phyloP scores from a whole-genome alignment of 2,113 vertebrate genomes.

The Solea solea region DNA sequence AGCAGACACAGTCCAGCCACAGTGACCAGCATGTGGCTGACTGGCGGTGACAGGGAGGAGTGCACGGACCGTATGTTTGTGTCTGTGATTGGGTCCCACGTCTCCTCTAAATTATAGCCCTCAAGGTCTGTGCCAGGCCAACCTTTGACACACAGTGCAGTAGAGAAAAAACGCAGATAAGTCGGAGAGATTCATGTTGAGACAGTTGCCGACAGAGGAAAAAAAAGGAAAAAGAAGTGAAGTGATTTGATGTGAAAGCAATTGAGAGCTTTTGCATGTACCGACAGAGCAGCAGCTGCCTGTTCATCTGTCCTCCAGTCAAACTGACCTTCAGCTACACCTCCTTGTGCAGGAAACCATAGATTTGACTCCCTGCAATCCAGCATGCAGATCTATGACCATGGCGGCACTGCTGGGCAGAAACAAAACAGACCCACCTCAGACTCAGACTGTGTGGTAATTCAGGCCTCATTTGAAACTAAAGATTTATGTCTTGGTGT shows the following conservation, averaged over 20 bases:
- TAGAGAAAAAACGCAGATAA: constrained; percentile 40
- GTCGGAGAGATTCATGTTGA: constrained; percentile 7
- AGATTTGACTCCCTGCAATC: constrained; percentile 32
- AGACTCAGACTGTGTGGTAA: constrained; percentile 43
- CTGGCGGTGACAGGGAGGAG: constrained; percentile 58
- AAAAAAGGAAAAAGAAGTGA: constrained; percentile 8
- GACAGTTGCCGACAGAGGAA: constrained; percentile 20
- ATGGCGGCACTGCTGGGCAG: constrained; percentile 32
- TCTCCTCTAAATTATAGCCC: constrained; percentile 68
- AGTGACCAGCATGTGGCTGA: constrained; percentile 67
- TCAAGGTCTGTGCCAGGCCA: constrained; percentile 42
- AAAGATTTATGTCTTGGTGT: constrained; percentile 52
- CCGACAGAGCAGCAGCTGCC: constrained; percentile 30
- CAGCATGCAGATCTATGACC: constrained; percentile 2
- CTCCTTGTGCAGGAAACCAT: constrained; percentile 12
- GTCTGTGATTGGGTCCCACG: constrained; percentile 67
- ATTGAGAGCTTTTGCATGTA: constrained; percentile 24
- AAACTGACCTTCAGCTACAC: constrained; percentile 33
- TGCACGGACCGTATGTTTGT: constrained; percentile 57
- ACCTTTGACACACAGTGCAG: constrained; percentile 47
- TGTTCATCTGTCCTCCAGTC: constrained; percentile 15
- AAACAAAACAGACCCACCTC: constrained; percentile 40
- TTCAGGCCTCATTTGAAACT: constrained; percentile 55
- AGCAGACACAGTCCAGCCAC: constrained; percentile 65
- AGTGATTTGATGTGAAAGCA: constrained; percentile 2